Conservation (phyloP, 2,797 vertebrate species). For the Tragopan temminckii region DNA sequence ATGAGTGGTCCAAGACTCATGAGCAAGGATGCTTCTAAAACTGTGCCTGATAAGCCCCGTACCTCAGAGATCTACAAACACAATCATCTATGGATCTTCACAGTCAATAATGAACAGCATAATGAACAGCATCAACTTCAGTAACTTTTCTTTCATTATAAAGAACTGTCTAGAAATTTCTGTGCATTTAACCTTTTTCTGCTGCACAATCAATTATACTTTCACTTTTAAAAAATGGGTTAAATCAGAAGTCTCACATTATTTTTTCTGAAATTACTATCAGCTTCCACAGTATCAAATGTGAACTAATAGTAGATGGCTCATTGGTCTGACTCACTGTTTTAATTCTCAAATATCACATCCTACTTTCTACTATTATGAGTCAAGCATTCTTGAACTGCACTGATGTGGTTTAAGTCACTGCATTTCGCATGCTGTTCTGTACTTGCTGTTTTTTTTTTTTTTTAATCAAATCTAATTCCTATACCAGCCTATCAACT, state of each 20-base stretch:
- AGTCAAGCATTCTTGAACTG: background rate
- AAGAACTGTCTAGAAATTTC: background rate
- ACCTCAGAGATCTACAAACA: background rate
- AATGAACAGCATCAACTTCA: background rate
- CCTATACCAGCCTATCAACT: constrained; percentile 14
- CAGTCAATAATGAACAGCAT: background rate
- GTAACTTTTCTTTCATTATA: background rate
- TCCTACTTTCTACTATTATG: background rate
- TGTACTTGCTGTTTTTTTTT: background rate
- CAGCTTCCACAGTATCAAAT: background rate
- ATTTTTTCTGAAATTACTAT: background rate
- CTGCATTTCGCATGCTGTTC: constrained; percentile 20
- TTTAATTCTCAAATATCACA: constrained; percentile 20
- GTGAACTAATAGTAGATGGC: background rate
- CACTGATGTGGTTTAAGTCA: background rate
- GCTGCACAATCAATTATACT: background rate
- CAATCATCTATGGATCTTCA: background rate
- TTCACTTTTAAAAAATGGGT: background rate
- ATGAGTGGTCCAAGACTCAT: background rate
- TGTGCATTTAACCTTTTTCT: background rate
- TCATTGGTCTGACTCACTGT: background rate
- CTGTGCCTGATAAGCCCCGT: background rate
- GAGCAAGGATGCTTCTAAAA: background rate
- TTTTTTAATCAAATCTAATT: constrained; percentile 2
- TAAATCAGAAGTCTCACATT: background rate